Percentiles rank a stretch among this genome's conserved stretches.
These are phyloP conservation scores for Nesoenas mayeri DNA, from an alignment of 2,113 vertebrate genomes.

Conservation along the genomic window DNA sequence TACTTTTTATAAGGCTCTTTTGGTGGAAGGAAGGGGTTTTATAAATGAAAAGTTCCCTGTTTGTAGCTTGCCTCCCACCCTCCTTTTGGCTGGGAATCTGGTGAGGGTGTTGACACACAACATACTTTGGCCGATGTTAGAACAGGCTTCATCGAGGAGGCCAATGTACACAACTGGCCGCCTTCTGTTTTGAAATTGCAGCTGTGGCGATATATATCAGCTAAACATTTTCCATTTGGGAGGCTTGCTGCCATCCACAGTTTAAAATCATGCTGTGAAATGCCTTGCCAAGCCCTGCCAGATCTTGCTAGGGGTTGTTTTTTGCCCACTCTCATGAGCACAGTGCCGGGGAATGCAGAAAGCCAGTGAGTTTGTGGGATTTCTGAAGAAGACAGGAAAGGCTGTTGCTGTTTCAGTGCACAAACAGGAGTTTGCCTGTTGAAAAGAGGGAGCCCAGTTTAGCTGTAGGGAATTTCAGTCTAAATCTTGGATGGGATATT, in stretches of 20 bases:
- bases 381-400: background rate
- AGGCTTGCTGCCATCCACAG: conserved; percentile 7
- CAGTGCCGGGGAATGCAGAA: background rate
- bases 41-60: conserved; percentile 56
- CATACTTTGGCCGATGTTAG: conserved; percentile 62
- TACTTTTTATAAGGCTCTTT: conserved; percentile 2
- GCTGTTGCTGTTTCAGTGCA: background rate
- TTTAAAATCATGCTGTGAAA: background rate
- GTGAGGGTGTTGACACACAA: conserved; percentile 59
- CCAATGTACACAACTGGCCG: conserved; percentile 32
- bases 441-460: background rate
- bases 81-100: conserved; percentile 39
- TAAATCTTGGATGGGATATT: background rate
- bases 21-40: conserved; percentile 32
- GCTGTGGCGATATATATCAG: conserved; percentile 42
- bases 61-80: background rate
- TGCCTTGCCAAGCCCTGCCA: background rate
- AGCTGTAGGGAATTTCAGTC: background rate
- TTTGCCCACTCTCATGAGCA: background rate
- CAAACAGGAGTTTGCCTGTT: background rate
- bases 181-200: conserved; percentile 45
- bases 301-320: background rate
- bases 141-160: conserved; percentile 29
- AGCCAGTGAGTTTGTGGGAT: background rate
- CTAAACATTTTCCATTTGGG: conserved; percentile 26